These are phyloP conservation scores for Puntigrus tetrazona DNA, from an alignment of 2,113 vertebrate genomes.

Conservation along the genomic window DNA sequence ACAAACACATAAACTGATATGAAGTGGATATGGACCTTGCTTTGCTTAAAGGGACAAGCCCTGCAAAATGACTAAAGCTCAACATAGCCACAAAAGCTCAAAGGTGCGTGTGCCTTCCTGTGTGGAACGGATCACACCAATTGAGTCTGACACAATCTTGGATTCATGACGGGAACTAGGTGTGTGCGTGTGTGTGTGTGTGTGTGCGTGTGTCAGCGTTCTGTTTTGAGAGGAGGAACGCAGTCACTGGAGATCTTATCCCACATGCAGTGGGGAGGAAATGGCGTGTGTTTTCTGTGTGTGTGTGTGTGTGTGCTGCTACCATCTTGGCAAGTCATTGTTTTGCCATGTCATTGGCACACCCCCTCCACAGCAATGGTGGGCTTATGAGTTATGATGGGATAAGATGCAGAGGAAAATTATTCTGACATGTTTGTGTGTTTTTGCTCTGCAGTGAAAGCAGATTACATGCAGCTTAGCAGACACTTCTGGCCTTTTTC, in stretches of 20 bases:
- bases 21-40: slow-evolving; percentile 16
- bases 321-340: background rate
- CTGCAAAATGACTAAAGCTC: slow-evolving; percentile 21
- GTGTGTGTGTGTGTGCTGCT: background rate
- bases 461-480: slow-evolving; percentile 3
- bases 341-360: slow-evolving; percentile 26
- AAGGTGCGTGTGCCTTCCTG: slow-evolving; percentile 34
- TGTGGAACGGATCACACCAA: slow-evolving; percentile 24
- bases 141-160: slow-evolving; percentile 34
- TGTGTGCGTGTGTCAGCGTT: slow-evolving; percentile 1
- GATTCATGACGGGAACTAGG: slow-evolving; percentile 21
- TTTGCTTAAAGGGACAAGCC: slow-evolving; percentile 21
- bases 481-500: slow-evolving; percentile 39
- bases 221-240: slow-evolving; percentile 22
- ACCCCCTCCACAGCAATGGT: background rate
- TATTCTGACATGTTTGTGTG: slow-evolving; percentile 39
- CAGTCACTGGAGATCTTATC: slow-evolving; percentile 43
- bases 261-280: slow-evolving; percentile 16
- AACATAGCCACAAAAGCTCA: slow-evolving; percentile 26
- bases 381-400: slow-evolving; percentile 41
- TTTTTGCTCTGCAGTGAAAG: slow-evolving; percentile 29
- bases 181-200: slow-evolving; percentile 6
- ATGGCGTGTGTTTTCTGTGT: slow-evolving; percentile 17
- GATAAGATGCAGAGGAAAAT: slow-evolving; percentile 13
- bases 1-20: slow-evolving; percentile 22